A percentile compares a stretch with the other conserved stretches of the same genome.
These are phyloP conservation scores for Seriola dumerili DNA, from an alignment of 2,113 vertebrate species.

Conservation along the genomic window DNA sequence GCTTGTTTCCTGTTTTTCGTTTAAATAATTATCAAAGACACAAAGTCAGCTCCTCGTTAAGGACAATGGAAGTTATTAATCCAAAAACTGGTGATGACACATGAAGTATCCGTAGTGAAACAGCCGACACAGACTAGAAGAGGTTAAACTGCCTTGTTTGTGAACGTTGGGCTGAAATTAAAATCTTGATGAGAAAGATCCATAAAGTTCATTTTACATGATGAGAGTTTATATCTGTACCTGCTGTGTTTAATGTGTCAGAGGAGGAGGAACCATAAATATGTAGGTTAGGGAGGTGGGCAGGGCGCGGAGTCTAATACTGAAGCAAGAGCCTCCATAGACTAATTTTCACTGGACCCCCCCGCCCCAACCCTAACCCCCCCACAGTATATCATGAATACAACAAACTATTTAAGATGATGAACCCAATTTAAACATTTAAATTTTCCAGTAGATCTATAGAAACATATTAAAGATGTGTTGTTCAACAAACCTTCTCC, in stretches of 20 bases:
- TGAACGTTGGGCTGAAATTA: constrained; percentile 1
- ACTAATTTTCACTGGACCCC: neutral
- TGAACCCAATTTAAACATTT: constrained; percentile 1
- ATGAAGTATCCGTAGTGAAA: neutral
- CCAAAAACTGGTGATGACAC: no score
- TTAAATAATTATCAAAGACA: no score
- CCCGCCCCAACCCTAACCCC: no score
- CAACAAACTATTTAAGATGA: neutral
- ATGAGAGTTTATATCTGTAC: neutral
- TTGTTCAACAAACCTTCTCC: neutral
- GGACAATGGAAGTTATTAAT: no score
- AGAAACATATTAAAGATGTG: neutral
- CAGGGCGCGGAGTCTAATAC: neutral
- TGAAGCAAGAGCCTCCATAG: neutral
- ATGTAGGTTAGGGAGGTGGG: no score
- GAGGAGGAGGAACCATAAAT: no score
- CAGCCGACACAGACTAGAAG: neutral
- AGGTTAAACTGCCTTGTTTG: neutral
- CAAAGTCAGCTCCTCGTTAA: no score
- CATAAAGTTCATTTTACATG: neutral
- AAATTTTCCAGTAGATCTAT: no score
- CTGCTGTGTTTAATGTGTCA: neutral
- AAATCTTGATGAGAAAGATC: neutral
- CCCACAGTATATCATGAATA: neutral
- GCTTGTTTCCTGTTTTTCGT: no score